phyloP scores from a whole-genome alignment of 2,888 invertebrate genomes.

The Eristalis tenax region DNA sequence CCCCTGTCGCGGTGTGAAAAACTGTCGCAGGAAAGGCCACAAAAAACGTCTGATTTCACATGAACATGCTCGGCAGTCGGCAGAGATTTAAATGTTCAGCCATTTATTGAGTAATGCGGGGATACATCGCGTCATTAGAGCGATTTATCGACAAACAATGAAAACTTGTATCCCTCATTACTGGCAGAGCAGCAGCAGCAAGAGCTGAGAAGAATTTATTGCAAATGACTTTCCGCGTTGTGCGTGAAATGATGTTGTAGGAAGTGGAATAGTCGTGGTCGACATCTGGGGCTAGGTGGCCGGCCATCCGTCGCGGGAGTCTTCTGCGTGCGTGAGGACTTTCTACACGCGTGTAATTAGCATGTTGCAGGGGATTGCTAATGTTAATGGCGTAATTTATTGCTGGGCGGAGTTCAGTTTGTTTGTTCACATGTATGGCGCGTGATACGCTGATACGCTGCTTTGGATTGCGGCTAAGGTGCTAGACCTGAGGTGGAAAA shows the following conservation, averaged over 20 bases:
- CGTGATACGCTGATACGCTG: neutral
- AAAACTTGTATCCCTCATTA: neutral
- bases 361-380: constrained; percentile 26
- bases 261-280: constrained; percentile 17
- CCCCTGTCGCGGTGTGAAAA: constrained; percentile 39
- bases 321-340: constrained; percentile 50
- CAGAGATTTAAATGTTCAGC: constrained; percentile 15
- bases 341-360: constrained; percentile 60
- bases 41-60: constrained; percentile 40
- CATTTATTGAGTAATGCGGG: constrained; percentile 64
- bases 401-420: constrained; percentile 4
- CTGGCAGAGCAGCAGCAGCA: neutral
- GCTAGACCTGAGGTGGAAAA: neutral
- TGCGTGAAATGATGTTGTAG: constrained; percentile 37
- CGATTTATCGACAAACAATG: constrained; percentile 42
- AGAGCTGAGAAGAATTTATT: constrained; percentile 48
- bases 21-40: constrained; percentile 25
- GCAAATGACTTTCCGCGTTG: constrained; percentile 23
- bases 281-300: neutral
- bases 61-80: constrained; percentile 13
- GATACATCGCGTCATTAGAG: constrained; percentile 15
- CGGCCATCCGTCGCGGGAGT: neutral
- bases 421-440: neutral
- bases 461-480: neutral
- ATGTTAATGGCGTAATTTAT: constrained; percentile 40